phyloP scores from a whole-genome alignment of 2,113 vertebrate species.

The Gnathonemus longibarbis region DNA sequence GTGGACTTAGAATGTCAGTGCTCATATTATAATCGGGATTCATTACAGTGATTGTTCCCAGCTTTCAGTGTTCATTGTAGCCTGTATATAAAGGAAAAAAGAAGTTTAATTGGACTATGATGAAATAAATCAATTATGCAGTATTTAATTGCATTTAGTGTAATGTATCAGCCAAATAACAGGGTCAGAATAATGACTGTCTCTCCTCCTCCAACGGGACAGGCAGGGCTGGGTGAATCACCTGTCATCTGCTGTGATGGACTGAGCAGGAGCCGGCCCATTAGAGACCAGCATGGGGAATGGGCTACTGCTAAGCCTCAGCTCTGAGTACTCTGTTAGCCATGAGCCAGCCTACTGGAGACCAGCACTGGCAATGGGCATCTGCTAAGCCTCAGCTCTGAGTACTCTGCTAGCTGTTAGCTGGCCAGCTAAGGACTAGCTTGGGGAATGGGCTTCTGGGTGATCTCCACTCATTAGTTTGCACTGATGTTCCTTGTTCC shows the following conservation, averaged over 20 bases:
- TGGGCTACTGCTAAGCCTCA: not conserved
- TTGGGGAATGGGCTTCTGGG: not conserved
- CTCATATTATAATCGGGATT: not conserved
- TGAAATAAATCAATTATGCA: not conserved
- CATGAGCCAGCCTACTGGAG: not conserved
- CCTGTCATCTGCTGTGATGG: not conserved
- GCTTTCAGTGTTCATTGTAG: not conserved
- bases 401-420: not conserved
- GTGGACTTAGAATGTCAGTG: not conserved
- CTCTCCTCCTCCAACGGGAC: not conserved
- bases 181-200: not conserved
- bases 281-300: too few species aligned
- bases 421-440: not conserved
- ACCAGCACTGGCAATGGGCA: too few species aligned
- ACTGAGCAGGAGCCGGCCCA: not conserved
- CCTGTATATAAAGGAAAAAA: not conserved
- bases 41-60: not conserved
- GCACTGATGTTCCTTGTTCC: not conserved
- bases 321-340: not conserved
- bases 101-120: conserved; percentile 2
- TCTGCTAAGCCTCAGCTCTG: not conserved
- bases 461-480: not conserved
- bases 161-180: not conserved
- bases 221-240: not conserved
- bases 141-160: not conserved